These are phyloP conservation scores for Cirrhinus molitorella DNA, from an alignment of 2,797 vertebrate species.

Conservation along the genomic window DNA sequence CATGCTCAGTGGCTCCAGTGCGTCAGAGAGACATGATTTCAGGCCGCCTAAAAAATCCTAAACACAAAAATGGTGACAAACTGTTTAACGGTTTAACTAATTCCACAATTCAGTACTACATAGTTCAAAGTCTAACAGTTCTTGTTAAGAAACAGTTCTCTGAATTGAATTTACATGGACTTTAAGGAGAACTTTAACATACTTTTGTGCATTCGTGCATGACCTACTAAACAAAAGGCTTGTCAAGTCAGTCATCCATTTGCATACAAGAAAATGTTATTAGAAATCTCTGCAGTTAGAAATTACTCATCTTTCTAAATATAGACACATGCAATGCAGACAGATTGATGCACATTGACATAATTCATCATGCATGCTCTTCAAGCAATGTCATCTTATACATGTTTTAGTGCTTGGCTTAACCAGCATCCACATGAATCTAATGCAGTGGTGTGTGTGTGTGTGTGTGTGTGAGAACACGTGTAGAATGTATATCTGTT, in stretches of 20 bases:
- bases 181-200: background rate
- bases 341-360: background rate
- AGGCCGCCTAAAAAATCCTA: too few relatives aligned
- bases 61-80: too few relatives aligned
- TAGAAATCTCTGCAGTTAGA: background rate
- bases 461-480: background rate
- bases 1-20: too few relatives aligned
- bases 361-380: conserved; percentile 3
- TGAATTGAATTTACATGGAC: too few relatives aligned
- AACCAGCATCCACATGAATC: background rate
- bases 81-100: too few relatives aligned
- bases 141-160: too few relatives aligned
- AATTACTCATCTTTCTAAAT: background rate
- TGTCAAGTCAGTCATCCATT: background rate
- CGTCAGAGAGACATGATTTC: too few relatives aligned
- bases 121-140: too few relatives aligned
- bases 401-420: conserved; percentile 19
- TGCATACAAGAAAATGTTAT: background rate
- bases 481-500: background rate
- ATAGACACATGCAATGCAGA: background rate
- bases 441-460: background rate
- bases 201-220: too few relatives aligned
- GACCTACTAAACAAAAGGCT: background rate
- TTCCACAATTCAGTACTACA: too few relatives aligned
- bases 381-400: background rate